phyloP scores from a whole-genome alignment of 1,140 invertebrate species.

The Dendroctonus valens region DNA sequence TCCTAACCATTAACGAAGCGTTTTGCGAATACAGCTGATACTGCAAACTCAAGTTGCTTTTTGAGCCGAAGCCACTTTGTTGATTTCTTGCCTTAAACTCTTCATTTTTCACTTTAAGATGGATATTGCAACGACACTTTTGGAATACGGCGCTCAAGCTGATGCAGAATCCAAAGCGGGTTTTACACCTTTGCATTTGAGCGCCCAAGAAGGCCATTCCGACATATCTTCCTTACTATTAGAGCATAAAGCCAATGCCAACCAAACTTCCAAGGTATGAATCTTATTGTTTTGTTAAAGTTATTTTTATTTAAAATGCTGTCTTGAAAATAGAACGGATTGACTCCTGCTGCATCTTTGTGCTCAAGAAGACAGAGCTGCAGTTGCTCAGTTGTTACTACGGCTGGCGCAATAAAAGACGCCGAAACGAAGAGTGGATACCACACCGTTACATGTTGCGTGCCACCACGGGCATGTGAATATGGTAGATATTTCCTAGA shows the following conservation, averaged over 20 bases:
- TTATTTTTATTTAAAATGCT: background rate
- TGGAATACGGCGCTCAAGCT: constrained; percentile 89
- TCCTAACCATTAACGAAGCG: no score
- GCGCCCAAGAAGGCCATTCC: constrained; percentile 90
- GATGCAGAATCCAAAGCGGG: constrained; percentile 83
- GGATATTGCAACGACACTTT: constrained; percentile 87
- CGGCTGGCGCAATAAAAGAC: constrained; percentile 79
- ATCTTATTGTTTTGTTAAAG: constrained; percentile 4
- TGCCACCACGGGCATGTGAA: constrained; percentile 95
- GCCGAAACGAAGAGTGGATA: constrained; percentile 90
- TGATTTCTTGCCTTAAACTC: no score
- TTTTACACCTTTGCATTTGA: constrained; percentile 90
- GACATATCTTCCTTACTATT: constrained; percentile 83
- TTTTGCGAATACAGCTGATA: no score
- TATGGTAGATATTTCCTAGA: constrained; percentile 65
- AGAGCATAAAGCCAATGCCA: constrained; percentile 76
- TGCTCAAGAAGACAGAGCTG: constrained; percentile 89
- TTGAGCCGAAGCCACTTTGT: no score
- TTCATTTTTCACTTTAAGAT: constrained; percentile 54
- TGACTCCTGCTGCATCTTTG: constrained; percentile 89
- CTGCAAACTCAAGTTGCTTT: no score
- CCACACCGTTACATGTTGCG: constrained; percentile 94
- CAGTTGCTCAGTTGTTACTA: constrained; percentile 81
- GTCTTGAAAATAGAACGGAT: constrained; percentile 65
- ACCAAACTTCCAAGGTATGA: constrained; percentile 71